phyloP scores from a whole-genome alignment of 2,797 vertebrate genomes.

The Tadarida brasiliensis region DNA sequence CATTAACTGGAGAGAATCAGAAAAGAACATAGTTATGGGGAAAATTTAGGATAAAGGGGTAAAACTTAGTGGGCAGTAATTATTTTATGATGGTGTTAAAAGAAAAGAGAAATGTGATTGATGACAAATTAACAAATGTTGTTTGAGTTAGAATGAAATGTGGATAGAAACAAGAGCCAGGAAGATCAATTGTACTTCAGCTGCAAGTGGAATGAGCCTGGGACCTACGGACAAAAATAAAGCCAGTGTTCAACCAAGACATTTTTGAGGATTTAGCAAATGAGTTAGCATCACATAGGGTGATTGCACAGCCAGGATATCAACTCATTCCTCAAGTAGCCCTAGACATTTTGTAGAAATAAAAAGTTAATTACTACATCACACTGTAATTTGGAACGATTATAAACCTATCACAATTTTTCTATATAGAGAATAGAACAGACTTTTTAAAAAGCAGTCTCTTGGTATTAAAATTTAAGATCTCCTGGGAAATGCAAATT shows the following conservation, averaged over 20 bases:
- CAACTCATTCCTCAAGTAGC: background rate
- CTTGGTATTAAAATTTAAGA: constrained; percentile 25
- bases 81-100: constrained; percentile 2
- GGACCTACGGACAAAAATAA: background rate
- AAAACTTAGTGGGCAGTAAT: background rate
- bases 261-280: background rate
- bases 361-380: constrained; percentile 2
- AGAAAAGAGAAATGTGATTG: background rate
- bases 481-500: background rate
- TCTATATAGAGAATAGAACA: background rate
- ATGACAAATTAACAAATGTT: background rate
- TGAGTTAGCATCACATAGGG: background rate
- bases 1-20: background rate
- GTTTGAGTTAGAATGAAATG: background rate
- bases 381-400: constrained; percentile 6
- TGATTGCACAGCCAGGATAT: background rate
- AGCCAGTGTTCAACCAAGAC: background rate
- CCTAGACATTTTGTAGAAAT: constrained; percentile 1
- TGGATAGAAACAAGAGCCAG: background rate
- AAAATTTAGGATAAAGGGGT: background rate
- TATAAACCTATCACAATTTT: constrained; percentile 4
- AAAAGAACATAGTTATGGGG: background rate
- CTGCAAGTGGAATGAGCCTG: background rate
- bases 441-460: background rate
- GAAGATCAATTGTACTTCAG: background rate